phyloP scores from a whole-genome alignment of 1,140 invertebrate genomes.

The Rhopalosiphum maidis region DNA sequence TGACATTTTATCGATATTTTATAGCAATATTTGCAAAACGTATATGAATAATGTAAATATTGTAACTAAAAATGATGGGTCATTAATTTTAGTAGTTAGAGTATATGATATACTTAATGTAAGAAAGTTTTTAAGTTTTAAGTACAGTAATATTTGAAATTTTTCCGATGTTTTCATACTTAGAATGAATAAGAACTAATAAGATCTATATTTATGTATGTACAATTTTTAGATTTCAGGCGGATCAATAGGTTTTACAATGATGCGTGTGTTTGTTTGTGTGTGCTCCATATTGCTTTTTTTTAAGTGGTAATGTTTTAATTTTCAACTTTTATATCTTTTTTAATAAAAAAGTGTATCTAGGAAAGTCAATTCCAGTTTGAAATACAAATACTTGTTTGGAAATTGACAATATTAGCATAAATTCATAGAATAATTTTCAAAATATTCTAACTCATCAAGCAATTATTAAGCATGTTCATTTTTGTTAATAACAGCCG shows the following conservation, averaged over 20 bases:
- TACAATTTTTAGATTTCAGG: not conserved
- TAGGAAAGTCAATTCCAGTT: not conserved
- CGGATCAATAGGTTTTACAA: not conserved
- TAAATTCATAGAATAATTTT: too few relatives aligned
- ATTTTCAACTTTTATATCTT: not conserved
- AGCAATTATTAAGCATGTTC: too few relatives aligned
- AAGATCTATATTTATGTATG: not conserved
- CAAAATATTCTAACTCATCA: too few relatives aligned
- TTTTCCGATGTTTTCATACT: not conserved
- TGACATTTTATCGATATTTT: not conserved
- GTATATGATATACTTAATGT: not conserved
- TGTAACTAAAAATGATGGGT: slow-evolving; percentile 10
- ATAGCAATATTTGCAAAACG: not conserved
- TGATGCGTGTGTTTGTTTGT: not conserved
- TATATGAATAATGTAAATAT: slow-evolving; percentile 8
- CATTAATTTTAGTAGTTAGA: not conserved
- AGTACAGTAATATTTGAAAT: not conserved
- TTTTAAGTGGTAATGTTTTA: not conserved
- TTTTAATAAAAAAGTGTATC: not conserved
- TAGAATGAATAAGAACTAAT: not conserved
- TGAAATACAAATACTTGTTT: too few relatives aligned
- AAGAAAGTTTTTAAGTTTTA: not conserved
- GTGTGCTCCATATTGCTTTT: too few relatives aligned
- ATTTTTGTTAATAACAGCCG: too few relatives aligned
- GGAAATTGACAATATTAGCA: too few relatives aligned